A percentile compares a stretch with the other conserved stretches of the same genome.
Conservation (phyloP, 2,113 vertebrate genomes). For the Tetraodon nigroviridis region DNA sequence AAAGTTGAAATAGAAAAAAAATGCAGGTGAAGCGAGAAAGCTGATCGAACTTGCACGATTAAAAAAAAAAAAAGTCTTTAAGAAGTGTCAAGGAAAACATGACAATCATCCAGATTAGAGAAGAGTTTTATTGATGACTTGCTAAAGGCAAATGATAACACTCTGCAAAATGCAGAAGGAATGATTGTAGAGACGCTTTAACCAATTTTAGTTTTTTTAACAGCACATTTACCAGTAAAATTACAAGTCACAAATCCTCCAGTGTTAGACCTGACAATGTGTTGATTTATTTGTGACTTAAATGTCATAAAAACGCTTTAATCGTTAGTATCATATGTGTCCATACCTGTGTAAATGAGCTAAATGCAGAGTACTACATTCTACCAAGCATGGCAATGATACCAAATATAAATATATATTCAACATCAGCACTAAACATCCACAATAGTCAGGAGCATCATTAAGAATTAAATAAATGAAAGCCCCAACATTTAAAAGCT, state of each 20-base stretch:
- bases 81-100: constrained; percentile 8
- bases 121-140: constrained; percentile 73
- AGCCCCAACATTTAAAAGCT: constrained; percentile 61
- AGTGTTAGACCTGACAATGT: constrained; percentile 31
- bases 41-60: no score
- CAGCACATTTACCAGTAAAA: constrained; percentile 44
- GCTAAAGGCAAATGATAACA: constrained; percentile 71
- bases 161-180: constrained; percentile 66
- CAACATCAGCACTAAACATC: constrained; percentile 53
- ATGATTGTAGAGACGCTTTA: constrained; percentile 74
- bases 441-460: constrained; percentile 55
- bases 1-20: no score
- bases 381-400: constrained; percentile 6
- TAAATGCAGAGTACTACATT: constrained; percentile 27
- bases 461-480: constrained; percentile 59
- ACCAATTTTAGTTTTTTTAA: constrained; percentile 43
- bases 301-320: background rate
- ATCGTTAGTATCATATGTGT: background rate
- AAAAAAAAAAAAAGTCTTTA: background rate
- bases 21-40: no score
- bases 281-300: constrained; percentile 14
- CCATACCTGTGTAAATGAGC: constrained; percentile 10
- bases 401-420: no score
- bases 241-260: constrained; percentile 30
- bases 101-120: constrained; percentile 45